phyloP scores from a whole-genome alignment of 2,797 vertebrate genomes.

The Adelosebastes latens region DNA sequence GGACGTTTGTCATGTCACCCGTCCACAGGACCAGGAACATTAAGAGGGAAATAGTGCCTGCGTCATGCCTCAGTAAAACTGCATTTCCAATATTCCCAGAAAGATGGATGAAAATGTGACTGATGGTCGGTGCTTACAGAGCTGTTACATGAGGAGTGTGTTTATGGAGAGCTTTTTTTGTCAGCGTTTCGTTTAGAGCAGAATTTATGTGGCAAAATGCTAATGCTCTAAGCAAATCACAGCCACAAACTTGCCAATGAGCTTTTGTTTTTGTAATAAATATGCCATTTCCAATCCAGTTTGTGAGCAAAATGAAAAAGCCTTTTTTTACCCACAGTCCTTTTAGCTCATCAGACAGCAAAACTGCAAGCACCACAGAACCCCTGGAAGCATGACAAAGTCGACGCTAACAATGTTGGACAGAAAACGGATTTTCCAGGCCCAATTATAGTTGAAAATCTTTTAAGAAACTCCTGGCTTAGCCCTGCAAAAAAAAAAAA shows the following conservation, averaged over 20 bases:
- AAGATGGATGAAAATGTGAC: conserved; percentile 23
- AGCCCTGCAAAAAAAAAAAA: conserved; percentile 63
- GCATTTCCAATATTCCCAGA: conserved; percentile 42
- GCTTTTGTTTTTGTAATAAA: conserved; percentile 61
- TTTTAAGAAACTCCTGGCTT: conserved; percentile 68
- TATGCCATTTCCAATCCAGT: conserved; percentile 38
- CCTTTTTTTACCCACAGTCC: conserved; percentile 12
- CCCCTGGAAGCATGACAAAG: conserved; percentile 68
- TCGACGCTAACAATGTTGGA: conserved; percentile 73
- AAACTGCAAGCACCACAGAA: conserved; percentile 63
- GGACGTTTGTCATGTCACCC: conserved; percentile 67
- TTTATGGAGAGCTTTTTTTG: conserved; percentile 16
- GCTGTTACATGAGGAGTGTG: conserved; percentile 22
- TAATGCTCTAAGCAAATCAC: conserved; percentile 36
- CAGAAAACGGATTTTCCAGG: conserved; percentile 68
- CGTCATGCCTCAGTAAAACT: conserved; percentile 24
- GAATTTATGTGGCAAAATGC: conserved; percentile 42
- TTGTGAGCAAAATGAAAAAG: conserved; percentile 51
- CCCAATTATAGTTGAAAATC: conserved; percentile 80
- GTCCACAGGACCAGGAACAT: conserved; percentile 15
- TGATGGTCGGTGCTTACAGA: conserved; percentile 23
- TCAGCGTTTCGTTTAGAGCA: conserved; percentile 32
- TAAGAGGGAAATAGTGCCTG: conserved; percentile 32
- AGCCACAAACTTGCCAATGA: conserved; percentile 25
- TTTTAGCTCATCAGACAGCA: conserved; percentile 56